Base-by-base conservation (phyloP, 35 echinoderm and acorn worm genomes). In the Diadema setosum region DNA sequence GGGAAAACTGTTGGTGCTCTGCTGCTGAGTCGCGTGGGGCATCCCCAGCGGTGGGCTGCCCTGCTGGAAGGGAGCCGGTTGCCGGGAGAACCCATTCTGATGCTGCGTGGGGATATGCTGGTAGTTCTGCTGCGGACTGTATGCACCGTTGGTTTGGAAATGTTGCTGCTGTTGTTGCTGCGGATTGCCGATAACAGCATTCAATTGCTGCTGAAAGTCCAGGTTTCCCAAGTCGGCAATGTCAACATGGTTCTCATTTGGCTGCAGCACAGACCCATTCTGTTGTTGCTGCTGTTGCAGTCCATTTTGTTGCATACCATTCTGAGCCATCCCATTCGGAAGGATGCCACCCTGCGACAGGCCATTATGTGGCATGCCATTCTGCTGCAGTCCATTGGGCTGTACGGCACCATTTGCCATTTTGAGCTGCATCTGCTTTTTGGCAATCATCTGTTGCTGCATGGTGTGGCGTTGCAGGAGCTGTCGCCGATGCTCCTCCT, bases 401-500 rank as follows among this genome's bases (percentile, higher is more conserved):
- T 26, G 64, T 40, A 52, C 41, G 9, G 37, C 40, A 17, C 49
- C 43, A 57, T 39, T 57, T 4, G 16, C 39, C 18, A 45, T 25
- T 63, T 81, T 56, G 37, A 58, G 45, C 67, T 91, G 81, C 44
- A 58, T 45, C 41, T 82, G 73, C 61, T 80, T 80, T 36, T 31
- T 20, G 24, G 5, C n/a, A 21, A 21, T 8, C 42, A n/a, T 20
- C 40, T 63, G 65, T 42, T 85, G 65, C 39, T 83, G 82, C 26
- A 85, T 63, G 20, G 37, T 61, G 18, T 91, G 83, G 4, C 82
- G 75, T 81, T 93, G 60, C 33, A 86, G 27, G 2, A 94, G 52
- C 56, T 67, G 89, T 42, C 76, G 50, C 18, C 80, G 58, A 23
- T 67, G 69, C 58, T 91, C 82, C 24, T 89, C 61, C 25, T 89